A percentile compares a stretch with the other conserved stretches of the same genome.
These are phyloP conservation scores for Planiliza haematocheilus DNA, from an alignment of 2,113 vertebrate genomes.

Conservation along the genomic window DNA sequence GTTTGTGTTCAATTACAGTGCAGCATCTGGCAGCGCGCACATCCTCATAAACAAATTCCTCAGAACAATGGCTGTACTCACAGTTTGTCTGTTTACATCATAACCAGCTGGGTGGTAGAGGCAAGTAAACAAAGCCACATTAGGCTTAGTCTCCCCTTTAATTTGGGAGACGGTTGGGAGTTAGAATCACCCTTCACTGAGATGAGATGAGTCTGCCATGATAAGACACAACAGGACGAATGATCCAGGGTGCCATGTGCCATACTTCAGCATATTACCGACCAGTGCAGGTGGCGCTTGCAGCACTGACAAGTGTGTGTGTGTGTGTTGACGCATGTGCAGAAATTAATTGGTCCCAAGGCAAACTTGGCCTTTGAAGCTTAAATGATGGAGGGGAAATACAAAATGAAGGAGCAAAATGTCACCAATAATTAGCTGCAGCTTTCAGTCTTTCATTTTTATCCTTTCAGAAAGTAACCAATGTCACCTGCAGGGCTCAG, in stretches of 20 bases:
- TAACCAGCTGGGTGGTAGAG: conserved; percentile 24
- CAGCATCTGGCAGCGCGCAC: conserved; percentile 72
- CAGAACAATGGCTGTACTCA: conserved; percentile 53
- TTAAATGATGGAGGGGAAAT: conserved; percentile 48
- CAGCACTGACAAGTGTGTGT: not conserved
- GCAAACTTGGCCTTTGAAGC: conserved; percentile 46
- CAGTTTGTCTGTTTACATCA: conserved; percentile 61
- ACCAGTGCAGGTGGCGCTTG: not conserved
- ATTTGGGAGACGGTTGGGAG: conserved; percentile 4
- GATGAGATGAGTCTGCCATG: not conserved
- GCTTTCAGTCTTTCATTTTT: conserved; percentile 24
- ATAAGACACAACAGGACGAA: not conserved
- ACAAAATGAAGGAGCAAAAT: conserved; percentile 27
- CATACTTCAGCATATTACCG: not conserved
- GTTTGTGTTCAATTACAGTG: conserved; percentile 71
- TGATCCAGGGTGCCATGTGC: not conserved
- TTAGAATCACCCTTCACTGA: conserved; percentile 6
- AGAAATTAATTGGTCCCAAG: conserved; percentile 35
- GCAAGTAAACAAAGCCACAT: conserved; percentile 40
- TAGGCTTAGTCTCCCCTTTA: not conserved
- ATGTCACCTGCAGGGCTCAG: conserved; percentile 11
- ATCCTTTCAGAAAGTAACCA: conserved; percentile 20
- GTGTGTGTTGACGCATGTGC: conserved; percentile 5
- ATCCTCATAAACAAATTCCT: conserved; percentile 53
- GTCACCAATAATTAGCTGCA: conserved; percentile 27